Percentiles rank a stretch among this genome's conserved stretches.
Conservation (phyloP, 2,888 invertebrate species). For the Panopea generosa region DNA sequence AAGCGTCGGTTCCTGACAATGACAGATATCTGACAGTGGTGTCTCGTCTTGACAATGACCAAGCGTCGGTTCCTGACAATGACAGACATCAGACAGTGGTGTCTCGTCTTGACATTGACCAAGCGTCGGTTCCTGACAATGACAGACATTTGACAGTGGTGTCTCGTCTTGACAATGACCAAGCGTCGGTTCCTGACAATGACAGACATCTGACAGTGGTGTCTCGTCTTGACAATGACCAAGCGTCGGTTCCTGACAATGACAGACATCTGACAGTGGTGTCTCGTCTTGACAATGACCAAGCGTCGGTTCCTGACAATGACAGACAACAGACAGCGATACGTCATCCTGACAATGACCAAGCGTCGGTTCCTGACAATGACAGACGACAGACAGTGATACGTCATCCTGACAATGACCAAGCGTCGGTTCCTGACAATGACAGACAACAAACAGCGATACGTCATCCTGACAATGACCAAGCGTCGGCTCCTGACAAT, state of each 20-base stretch:
- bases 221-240: slow-evolving; percentile 25
- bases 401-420: slow-evolving; percentile 24
- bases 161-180: slow-evolving; percentile 21
- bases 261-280: slow-evolving; percentile 10
- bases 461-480: slow-evolving; percentile 12
- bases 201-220: slow-evolving; percentile 10
- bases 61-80: slow-evolving; percentile 16
- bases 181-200: slow-evolving; percentile 20
- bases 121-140: slow-evolving; percentile 17
- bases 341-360: slow-evolving; percentile 13
- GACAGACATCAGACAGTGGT: slow-evolving; percentile 8
- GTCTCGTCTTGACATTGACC: slow-evolving; percentile 23
- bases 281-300: slow-evolving; percentile 11
- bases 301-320: slow-evolving; percentile 14
- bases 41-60: slow-evolving; percentile 26
- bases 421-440: slow-evolving; percentile 20
- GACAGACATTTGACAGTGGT: slow-evolving; percentile 6
- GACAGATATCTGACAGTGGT: slow-evolving; percentile 14
- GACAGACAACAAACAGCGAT: slow-evolving; percentile 6
- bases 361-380: slow-evolving; percentile 16
- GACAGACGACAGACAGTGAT: slow-evolving; percentile 13
- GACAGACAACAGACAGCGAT: neutral
- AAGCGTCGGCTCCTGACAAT: slow-evolving; percentile 8
- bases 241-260: slow-evolving; percentile 20
- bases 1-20: slow-evolving; percentile 23